Evolutionary conservation across 2,888 invertebrate species (phyloP).

Genomic region (Ecliptopera silaceata): DNA sequence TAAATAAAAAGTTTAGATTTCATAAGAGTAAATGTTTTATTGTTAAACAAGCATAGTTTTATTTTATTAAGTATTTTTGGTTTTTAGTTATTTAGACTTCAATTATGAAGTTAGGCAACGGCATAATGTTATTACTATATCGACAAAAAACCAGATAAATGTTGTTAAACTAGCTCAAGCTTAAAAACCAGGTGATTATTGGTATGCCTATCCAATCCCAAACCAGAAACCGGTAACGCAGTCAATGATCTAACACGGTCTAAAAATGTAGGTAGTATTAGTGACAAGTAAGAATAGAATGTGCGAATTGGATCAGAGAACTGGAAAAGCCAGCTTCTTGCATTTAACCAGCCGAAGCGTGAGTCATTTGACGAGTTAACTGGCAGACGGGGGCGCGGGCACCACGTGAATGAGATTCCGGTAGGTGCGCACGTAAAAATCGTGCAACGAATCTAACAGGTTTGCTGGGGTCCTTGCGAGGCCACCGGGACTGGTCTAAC

Average conservation of each 20-base stretch:
- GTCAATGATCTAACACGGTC: constrained; percentile 20
- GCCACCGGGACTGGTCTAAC: constrained; percentile 83
- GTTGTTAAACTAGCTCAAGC: not conserved
- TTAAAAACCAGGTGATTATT: not conserved
- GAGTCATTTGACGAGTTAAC: constrained; percentile 82
- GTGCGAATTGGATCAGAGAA: constrained; percentile 77
- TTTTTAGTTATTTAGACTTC: no score
- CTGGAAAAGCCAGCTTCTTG: constrained; percentile 81
- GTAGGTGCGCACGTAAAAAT: constrained; percentile 83
- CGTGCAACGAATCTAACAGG: constrained; percentile 84
- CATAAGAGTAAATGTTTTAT: no score
- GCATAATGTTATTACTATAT: no score
- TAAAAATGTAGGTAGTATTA: constrained; percentile 36
- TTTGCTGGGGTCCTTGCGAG: constrained; percentile 82
- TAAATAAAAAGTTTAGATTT: no score
- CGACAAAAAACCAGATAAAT: not conserved
- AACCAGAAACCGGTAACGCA: constrained; percentile 12
- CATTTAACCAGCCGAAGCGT: constrained; percentile 76
- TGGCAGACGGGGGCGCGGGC: constrained; percentile 68
- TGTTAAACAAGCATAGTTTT: no score
- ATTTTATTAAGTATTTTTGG: no score
- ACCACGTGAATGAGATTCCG: constrained; percentile 82
- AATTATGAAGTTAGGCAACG: no score
- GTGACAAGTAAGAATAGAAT: constrained; percentile 63
- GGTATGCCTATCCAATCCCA: not conserved